Base-by-base conservation (phyloP, 92 coral and sea anemone species). In the Nematostella vectensis region DNA sequence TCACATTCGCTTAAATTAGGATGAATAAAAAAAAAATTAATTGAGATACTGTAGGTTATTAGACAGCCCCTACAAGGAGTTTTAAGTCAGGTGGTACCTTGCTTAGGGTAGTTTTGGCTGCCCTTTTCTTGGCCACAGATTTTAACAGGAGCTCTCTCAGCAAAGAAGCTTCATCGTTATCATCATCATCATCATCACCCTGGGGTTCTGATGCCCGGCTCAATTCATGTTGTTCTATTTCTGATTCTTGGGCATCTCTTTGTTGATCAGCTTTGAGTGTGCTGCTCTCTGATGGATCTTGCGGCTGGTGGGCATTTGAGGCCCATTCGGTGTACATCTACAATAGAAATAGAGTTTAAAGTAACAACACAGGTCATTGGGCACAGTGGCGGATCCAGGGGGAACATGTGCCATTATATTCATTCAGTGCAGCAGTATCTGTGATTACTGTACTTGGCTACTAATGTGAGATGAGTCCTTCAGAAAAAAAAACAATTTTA, bases 51-150 rank as follows among this genome's bases (percentile, higher is more conserved):
- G n/a, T n/a, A n/a, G n/a, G n/a, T n/a, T n/a, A n/a, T n/a, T n/a
- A n/a, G n/a, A n/a, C n/a, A n/a, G n/a, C n/a, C n/a, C n/a, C n/a
- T n/a, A n/a, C n/a, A n/a, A n/a, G n/a, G n/a, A n/a, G n/a, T n/a
- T n/a, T n/a, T n/a, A n/a, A n/a, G n/a, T n/a, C n/a, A n/a, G n/a
- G n/a, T n/a, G n/a, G n/a, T n/a, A 17, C 13, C 45, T 28, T 39
- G 38, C 53, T 66, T 12, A 29, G 54, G 25, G 48, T 40, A 45
- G 55, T 27, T 39, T 81, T 85, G n/a, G 96, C 95, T 39, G 83
- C 87, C 8, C 95, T 77, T 57, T 91, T 91, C 48, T 47, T 76
- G 38, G 73, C 93, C 68, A 91, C 77, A 30, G 98, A 91, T 59
- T 91, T 81, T 27, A 91, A 70, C 19, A 91, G 72, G 29, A 77